Conservation (phyloP, 1,140 invertebrate species). For the Maconellicoccus hirsutus region DNA sequence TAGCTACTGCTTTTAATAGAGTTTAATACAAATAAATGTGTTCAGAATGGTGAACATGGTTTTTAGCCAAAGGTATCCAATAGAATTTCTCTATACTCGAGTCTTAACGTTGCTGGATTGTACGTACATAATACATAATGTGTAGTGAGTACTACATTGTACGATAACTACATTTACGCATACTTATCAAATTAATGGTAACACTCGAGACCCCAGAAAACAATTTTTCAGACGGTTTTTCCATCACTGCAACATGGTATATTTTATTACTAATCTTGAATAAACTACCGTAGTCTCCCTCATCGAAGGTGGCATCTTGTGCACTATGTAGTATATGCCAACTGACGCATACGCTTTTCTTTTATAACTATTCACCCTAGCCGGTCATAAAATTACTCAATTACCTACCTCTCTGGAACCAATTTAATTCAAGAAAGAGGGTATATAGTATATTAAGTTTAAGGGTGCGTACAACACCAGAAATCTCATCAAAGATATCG, state of each 20-base stretch:
- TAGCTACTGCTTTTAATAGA: not conserved
- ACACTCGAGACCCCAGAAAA: no score
- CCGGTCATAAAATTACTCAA: not conserved
- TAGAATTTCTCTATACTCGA: not conserved
- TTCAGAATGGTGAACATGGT: not conserved
- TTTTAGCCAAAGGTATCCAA: not conserved
- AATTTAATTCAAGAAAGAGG: no score
- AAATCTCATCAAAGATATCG: not conserved
- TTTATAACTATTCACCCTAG: not conserved
- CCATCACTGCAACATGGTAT: no score
- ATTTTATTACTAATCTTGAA: no score
- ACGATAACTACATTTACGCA: no score
- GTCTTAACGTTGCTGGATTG: not conserved
- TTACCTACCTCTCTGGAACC: no score
- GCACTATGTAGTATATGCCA: not conserved
- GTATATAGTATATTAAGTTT: no score
- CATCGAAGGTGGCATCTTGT: not conserved
- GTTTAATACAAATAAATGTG: slow-evolving; percentile 18
- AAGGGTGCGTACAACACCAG: not conserved
- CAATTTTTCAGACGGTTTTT: no score
- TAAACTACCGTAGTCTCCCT: not conserved
- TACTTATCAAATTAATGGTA: not conserved
- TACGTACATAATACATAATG: not conserved
- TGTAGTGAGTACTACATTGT: not conserved
- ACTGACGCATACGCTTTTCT: not conserved